Conservation (phyloP, 2,797 vertebrate species). For the Bovichtus variegatus region DNA sequence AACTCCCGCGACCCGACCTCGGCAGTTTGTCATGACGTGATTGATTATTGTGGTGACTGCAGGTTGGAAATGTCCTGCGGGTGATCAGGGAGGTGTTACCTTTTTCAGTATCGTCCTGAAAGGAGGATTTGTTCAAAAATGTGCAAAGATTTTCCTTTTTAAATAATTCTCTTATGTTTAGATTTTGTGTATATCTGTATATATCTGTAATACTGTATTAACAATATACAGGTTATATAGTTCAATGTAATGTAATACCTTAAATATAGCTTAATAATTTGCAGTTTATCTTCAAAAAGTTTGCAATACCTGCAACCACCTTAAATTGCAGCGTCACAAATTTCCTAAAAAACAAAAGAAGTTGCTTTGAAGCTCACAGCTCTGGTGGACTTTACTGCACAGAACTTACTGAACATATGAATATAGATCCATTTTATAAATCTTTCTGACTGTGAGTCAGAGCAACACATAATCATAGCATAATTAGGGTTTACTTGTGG, state of each 20-base stretch:
- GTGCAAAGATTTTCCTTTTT: not conserved
- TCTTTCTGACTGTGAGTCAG: not conserved
- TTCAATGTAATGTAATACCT: not conserved
- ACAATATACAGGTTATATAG: not conserved
- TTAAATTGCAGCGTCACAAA: not conserved
- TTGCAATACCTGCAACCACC: not conserved
- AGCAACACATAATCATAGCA: not conserved
- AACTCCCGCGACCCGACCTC: constrained; percentile 43
- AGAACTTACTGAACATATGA: not conserved
- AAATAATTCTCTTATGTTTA: no score
- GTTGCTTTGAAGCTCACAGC: not conserved
- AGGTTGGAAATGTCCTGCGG: constrained; percentile 55
- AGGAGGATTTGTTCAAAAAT: not conserved
- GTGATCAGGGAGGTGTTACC: constrained; percentile 26
- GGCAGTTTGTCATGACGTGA: constrained; percentile 65
- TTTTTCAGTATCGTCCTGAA: not conserved
- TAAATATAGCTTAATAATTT: not conserved
- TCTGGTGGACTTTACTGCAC: not conserved
- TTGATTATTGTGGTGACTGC: constrained; percentile 63
- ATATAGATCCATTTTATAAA: not conserved
- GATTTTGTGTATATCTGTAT: not conserved
- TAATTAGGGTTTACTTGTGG: not conserved
- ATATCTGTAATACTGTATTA: not conserved
- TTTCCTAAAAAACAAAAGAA: not conserved
- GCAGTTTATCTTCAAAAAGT: not conserved